These are phyloP conservation scores for Ptilorrhoa leucosticta DNA, from an alignment of 2,113 vertebrate species.

Conservation along the genomic window DNA sequence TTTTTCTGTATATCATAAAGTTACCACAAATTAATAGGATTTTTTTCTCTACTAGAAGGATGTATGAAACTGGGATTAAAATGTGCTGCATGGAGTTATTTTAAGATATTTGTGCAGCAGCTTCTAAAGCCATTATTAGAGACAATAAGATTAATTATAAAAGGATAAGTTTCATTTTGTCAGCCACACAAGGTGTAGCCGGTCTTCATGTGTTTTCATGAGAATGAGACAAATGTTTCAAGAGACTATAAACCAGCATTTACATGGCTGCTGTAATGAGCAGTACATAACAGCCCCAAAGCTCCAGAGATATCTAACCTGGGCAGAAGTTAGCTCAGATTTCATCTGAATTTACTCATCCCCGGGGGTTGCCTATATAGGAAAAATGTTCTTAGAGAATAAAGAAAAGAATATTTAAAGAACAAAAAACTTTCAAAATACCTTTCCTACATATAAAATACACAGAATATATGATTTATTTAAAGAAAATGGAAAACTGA, in stretches of 20 bases:
- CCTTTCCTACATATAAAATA: not conserved
- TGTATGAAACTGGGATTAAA: not conserved
- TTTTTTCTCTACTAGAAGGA: not conserved
- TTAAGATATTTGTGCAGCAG: not conserved
- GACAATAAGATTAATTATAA: constrained; percentile 1
- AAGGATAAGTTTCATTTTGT: not conserved
- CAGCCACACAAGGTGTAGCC: not conserved
- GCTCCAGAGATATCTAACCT: not conserved
- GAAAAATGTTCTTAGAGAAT: not conserved
- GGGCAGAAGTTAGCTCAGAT: not conserved
- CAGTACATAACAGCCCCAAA: not conserved
- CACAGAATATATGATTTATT: not conserved
- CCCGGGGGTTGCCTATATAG: not conserved
- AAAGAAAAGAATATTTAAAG: not conserved
- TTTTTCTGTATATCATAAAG: not conserved
- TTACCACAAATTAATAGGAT: not conserved
- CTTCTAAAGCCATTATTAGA: not conserved
- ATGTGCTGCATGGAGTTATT: not conserved
- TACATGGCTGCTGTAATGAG: not conserved
- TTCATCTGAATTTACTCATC: not conserved
- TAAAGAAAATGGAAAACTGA: not conserved
- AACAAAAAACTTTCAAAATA: not conserved
- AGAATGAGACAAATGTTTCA: not conserved
- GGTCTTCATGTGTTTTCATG: not conserved
- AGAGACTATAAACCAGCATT: not conserved